phyloP scores from a whole-genome alignment of 2,113 vertebrate species.

The Puntigrus tetrazona region DNA sequence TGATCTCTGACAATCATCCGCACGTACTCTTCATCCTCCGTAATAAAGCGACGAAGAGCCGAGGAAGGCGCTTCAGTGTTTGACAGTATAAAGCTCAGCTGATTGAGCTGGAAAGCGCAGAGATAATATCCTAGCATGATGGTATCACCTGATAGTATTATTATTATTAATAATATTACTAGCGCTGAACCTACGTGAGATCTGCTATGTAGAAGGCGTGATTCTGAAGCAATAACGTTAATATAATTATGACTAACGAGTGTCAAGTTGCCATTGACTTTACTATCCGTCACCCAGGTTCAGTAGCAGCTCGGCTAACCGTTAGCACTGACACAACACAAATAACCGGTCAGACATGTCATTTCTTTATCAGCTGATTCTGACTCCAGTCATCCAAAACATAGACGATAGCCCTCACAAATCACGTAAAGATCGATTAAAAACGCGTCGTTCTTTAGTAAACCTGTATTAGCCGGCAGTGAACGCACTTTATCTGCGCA shows the following conservation, averaged over 20 bases:
- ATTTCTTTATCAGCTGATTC: not conserved
- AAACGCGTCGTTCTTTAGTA: not conserved
- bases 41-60: not conserved
- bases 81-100: not conserved
- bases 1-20: not conserved
- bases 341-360: constrained; percentile 4
- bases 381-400: not conserved
- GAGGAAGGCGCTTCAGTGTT: not conserved
- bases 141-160: not conserved
- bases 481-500: not conserved
- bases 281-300: not conserved
- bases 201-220: not conserved
- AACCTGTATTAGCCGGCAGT: not conserved
- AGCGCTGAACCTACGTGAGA: not conserved
- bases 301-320: constrained; percentile 11
- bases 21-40: not conserved
- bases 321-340: constrained; percentile 7
- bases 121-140: not conserved
- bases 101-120: not conserved
- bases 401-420: not conserved
- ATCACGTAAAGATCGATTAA: not conserved
- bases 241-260: not conserved
- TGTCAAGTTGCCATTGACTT: not conserved
- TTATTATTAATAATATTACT: not conserved
- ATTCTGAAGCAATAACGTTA: not conserved